Conservation (phyloP, 2,113 vertebrate genomes). For the Daubentonia madagascariensis region DNA sequence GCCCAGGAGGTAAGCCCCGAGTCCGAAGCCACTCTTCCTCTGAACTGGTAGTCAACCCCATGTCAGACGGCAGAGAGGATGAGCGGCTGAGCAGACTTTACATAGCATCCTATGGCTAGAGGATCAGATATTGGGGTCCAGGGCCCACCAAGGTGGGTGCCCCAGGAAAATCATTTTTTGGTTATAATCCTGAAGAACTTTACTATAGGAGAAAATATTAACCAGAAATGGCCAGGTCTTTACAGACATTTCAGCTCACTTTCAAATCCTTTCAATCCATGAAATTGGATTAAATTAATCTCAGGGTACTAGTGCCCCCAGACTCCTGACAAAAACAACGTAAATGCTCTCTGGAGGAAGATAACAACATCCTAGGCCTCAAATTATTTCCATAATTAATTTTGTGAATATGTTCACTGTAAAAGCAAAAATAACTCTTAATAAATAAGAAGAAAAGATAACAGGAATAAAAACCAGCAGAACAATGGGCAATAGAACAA, state of each 20-base stretch:
- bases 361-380: background rate
- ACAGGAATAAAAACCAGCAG: background rate
- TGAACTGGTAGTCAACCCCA: background rate
- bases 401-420: background rate
- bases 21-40: background rate
- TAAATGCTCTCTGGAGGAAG: background rate
- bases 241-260: background rate
- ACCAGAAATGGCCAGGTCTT: background rate
- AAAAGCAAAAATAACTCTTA: background rate
- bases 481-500: background rate
- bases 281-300: background rate
- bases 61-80: background rate
- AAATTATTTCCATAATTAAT: background rate
- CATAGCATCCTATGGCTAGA: background rate
- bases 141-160: background rate
- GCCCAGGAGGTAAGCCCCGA: background rate
- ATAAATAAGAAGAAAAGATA: background rate
- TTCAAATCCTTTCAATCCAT: background rate
- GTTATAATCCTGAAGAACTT: background rate
- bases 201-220: background rate
- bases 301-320: background rate
- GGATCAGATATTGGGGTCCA: background rate
- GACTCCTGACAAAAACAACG: background rate
- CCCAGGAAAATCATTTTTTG: background rate
- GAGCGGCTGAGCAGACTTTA: background rate